These are phyloP conservation scores for Caenorhabditis sp. DNA, from an alignment of 2,888 invertebrate genomes.

Conservation along the genomic window DNA sequence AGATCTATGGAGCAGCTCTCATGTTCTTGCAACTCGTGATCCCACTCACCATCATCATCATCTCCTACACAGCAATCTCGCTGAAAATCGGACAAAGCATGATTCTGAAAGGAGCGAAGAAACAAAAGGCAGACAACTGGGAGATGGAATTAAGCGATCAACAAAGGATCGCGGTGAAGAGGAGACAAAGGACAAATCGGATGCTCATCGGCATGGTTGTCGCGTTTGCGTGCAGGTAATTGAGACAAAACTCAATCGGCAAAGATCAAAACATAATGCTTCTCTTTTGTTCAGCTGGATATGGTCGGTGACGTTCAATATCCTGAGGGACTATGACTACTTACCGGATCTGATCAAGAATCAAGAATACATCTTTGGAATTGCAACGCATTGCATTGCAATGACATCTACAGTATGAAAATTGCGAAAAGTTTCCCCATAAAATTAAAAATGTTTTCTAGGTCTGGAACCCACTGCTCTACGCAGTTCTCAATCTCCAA, in stretches of 20 bases:
- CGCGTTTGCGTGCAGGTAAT: conserved; percentile 76
- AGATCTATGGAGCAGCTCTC: conserved; percentile 78
- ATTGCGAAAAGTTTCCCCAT: too few relatives aligned
- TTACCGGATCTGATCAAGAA: conserved; percentile 75
- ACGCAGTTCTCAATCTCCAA: conserved; percentile 81
- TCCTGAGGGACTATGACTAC: conserved; percentile 79
- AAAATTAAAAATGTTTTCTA: too few relatives aligned
- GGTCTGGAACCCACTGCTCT: conserved; percentile 82
- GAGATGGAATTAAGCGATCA: conserved; percentile 76
- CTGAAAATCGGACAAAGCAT: conserved; percentile 80
- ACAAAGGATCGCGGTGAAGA: conserved; percentile 77
- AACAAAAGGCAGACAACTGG: conserved; percentile 74
- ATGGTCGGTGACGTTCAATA: conserved; percentile 80
- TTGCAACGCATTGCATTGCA: conserved; percentile 81
- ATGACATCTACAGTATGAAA: conserved; percentile 81
- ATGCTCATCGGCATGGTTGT: conserved; percentile 82
- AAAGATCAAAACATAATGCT: too few relatives aligned
- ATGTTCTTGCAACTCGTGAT: conserved; percentile 80
- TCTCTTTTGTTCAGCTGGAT: conserved; percentile 72
- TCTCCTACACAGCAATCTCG: conserved; percentile 81
- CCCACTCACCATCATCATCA: conserved; percentile 79
- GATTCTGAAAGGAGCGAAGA: conserved; percentile 78
- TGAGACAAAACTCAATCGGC: too few relatives aligned
- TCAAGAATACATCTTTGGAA: conserved; percentile 81
- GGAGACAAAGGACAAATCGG: conserved; percentile 81